A percentile compares a stretch with the other conserved stretches of the same genome.
Conservation (phyloP, 2,797 vertebrate genomes). For the Macropodus opercularis region DNA sequence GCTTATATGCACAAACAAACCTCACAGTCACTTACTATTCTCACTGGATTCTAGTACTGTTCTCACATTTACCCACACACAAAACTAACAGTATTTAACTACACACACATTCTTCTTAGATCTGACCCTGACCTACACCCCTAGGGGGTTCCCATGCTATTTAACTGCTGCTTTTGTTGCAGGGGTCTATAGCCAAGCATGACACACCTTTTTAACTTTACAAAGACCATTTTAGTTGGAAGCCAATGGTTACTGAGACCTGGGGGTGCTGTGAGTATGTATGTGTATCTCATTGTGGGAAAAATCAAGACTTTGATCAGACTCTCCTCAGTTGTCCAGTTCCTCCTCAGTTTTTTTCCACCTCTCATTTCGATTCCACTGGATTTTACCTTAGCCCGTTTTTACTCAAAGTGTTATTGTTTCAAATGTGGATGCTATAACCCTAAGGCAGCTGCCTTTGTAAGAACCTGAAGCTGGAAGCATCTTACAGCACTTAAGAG, state of each 20-base stretch:
- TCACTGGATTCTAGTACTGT: constrained; percentile 20
- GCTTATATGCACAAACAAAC: background rate
- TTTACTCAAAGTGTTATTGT: constrained; percentile 29
- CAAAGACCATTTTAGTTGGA: constrained; percentile 67
- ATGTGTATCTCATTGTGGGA: constrained; percentile 43
- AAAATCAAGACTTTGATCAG: constrained; percentile 55
- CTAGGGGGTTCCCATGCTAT: constrained; percentile 64
- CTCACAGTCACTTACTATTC: constrained; percentile 1
- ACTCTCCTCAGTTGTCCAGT: constrained; percentile 53
- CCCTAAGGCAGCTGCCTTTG: too few relatives aligned
- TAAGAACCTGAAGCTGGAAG: too few relatives aligned
- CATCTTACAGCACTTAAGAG: too few relatives aligned
- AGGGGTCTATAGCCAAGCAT: constrained; percentile 52
- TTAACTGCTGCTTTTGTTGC: constrained; percentile 69
- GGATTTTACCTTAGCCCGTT: too few relatives aligned
- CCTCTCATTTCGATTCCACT: background rate
- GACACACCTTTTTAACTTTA: constrained; percentile 71
- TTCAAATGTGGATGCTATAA: constrained; percentile 8
- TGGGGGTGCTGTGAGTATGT: constrained; percentile 23
- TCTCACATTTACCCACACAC: constrained; percentile 20
- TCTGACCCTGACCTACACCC: constrained; percentile 51
- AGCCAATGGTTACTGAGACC: constrained; percentile 60
- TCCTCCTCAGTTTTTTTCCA: constrained; percentile 30
- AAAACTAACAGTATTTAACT: constrained; percentile 33
- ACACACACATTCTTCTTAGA: constrained; percentile 26